A percentile compares a stretch with the other conserved stretches of the same genome.
Conservation (phyloP, 2,888 invertebrate genomes). For the Mantis religiosa region DNA sequence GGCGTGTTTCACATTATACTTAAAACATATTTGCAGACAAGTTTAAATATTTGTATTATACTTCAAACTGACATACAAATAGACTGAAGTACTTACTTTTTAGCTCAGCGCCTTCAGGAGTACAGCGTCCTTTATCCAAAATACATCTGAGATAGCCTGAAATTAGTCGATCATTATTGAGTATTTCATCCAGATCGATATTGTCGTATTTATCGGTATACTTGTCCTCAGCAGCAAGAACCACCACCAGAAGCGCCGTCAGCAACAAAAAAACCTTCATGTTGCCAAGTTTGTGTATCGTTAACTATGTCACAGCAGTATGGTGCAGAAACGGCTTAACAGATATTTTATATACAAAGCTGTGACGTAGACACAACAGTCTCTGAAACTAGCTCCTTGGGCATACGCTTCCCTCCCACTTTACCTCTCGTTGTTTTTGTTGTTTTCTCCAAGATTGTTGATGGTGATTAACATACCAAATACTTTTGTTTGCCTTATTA, state of each 20-base stretch:
- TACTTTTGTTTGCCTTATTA: no score
- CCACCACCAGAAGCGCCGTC: neutral
- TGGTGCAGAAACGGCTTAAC: neutral
- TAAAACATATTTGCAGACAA: no score
- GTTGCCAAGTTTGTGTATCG: neutral
- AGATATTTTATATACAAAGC: neutral
- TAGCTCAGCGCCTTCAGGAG: slow-evolving; percentile 50
- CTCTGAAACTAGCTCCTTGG: no score
- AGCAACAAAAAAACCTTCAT: slow-evolving; percentile 24
- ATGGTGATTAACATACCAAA: no score
- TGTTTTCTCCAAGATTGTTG: no score
- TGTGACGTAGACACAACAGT: neutral
- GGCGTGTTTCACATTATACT: no score
- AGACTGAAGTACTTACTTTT: neutral
- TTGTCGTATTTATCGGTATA: slow-evolving; percentile 62
- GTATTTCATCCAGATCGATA: slow-evolving; percentile 63
- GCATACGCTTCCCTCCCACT: no score
- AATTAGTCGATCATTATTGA: slow-evolving; percentile 64
- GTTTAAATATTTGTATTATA: no score
- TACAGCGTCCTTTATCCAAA: slow-evolving; percentile 51
- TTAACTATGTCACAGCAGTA: neutral
- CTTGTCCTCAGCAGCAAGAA: slow-evolving; percentile 19
- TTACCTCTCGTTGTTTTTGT: no score
- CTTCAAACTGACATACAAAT: no score
- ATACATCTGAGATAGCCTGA: slow-evolving; percentile 68